Conservation (phyloP, 1,140 invertebrate genomes). For the Papilio machaon region DNA sequence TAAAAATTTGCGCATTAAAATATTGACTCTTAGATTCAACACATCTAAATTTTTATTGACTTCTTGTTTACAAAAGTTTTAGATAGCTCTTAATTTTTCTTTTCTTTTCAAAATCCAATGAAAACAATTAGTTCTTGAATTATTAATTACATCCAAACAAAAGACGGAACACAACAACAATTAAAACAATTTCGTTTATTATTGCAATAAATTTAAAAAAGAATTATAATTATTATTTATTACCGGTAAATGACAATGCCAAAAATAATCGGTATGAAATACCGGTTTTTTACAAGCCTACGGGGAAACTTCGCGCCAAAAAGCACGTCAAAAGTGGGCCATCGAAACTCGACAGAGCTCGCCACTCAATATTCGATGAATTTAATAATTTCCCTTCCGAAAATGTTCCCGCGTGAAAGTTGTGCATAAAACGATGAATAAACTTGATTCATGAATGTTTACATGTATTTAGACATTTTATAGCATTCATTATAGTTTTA, state of each 20-base stretch:
- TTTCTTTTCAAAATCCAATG: too few species aligned
- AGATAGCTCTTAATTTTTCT: too few species aligned
- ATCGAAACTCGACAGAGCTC: slow-evolving; percentile 12
- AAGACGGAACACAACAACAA: background rate
- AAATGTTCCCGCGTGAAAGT: slow-evolving; percentile 33
- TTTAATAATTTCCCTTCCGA: slow-evolving; percentile 38
- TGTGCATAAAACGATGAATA: slow-evolving; percentile 18
- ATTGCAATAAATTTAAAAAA: background rate
- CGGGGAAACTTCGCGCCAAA: slow-evolving; percentile 22
- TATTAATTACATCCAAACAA: background rate
- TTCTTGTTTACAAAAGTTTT: too few species aligned
- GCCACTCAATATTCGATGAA: slow-evolving; percentile 32
- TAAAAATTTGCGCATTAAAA: too few species aligned
- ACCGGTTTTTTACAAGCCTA: slow-evolving; percentile 3
- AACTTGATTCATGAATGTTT: slow-evolving; percentile 35
- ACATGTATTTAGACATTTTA: slow-evolving; percentile 24
- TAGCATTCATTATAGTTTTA: slow-evolving; percentile 6
- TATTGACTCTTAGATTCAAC: too few species aligned
- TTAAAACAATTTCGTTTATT: background rate
- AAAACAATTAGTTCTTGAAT: too few species aligned
- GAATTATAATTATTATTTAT: slow-evolving; percentile 12
- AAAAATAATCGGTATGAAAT: slow-evolving; percentile 15
- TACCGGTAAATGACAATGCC: background rate
- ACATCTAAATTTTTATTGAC: too few species aligned
- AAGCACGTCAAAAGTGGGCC: slow-evolving; percentile 27